Base-by-base conservation (phyloP, 92 coral and sea anemone species). In the Porites lobata region DNA sequence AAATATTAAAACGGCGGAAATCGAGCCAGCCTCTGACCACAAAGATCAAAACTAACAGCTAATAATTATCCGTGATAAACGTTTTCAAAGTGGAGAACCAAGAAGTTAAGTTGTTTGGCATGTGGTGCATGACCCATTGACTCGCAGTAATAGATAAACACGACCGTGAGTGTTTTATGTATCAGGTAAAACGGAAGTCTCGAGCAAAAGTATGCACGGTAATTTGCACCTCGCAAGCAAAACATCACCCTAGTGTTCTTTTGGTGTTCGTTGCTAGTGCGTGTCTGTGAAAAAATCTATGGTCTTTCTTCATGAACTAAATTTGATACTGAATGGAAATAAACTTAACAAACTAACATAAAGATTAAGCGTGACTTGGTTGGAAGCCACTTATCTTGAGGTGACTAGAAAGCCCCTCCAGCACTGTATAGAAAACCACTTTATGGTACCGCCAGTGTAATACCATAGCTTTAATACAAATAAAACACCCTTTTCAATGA, bases 21-120 rank as follows among this genome's bases (percentile, higher is more conserved):
- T 38, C 47, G 47, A 19, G 21, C 72, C 13, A 4, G 29, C 47
- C 1, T 19, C 26, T 47, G 72, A 6, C 13, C 61, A 56, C 13
- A 10, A 2, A 10, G 20, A 26, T 79, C 83, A 63, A 64, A 47
- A 79, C 54, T 62, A 38, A 38, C 47, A 38, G 47, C 47, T 0
- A 38, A 38, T n/a, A 78, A 43, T 61, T 78, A 62, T 62, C 17
- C 10, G 62, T 47, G 83, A 79, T 63, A 47, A 79, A 79, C 83
- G 83, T 47, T 79, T 79, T 64, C 47, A 50, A 17, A 43, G 6
- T 38, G 24, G 72, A 65, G 26, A 67, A 17, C 21, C 18, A 63
- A 47, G 50, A 63, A 11, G 68, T 43, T 79, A 19, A 22, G 14
- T 20, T 64, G 43, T 10, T 22, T 43, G 82, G 69, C n/a, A 24